phyloP scores from a whole-genome alignment of 2,888 invertebrate genomes.

The Leucophora obtusa region DNA sequence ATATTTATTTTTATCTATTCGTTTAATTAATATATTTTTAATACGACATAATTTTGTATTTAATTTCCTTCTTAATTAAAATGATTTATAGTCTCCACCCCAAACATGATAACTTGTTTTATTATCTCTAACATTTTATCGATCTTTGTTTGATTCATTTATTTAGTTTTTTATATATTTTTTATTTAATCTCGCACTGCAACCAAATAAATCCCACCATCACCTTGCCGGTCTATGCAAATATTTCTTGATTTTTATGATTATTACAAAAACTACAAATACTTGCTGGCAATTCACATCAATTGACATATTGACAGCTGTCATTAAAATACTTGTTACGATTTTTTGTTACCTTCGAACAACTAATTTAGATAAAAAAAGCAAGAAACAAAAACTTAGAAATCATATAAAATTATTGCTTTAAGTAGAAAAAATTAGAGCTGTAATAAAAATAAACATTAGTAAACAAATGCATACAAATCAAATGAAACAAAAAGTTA shows the following conservation, averaged over 20 bases:
- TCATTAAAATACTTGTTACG: constrained; percentile 61
- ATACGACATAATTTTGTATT: constrained; percentile 54
- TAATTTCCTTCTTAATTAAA: constrained; percentile 60
- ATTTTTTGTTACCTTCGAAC: constrained; percentile 30
- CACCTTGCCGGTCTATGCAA: constrained; percentile 18
- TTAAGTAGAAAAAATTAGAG: constrained; percentile 2
- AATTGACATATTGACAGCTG: constrained; percentile 65
- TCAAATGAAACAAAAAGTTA: constrained; percentile 3
- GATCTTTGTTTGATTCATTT: constrained; percentile 36
- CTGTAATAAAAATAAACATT: background rate
- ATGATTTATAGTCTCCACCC: constrained; percentile 59
- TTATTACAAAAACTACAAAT: constrained; percentile 23
- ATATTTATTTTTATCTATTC: constrained; percentile 11
- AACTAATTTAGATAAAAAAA: constrained; percentile 46
- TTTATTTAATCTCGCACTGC: constrained; percentile 1
- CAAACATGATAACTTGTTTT: constrained; percentile 38
- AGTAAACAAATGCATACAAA: background rate
- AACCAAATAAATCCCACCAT: constrained; percentile 1
- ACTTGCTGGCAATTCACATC: constrained; percentile 40
- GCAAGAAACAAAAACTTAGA: constrained; percentile 4
- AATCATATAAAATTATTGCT: constrained; percentile 32
- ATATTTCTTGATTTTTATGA: constrained; percentile 29
- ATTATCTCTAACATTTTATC: constrained; percentile 35
- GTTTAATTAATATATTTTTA: constrained; percentile 51
- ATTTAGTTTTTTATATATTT: background rate